Percentiles rank a stretch among this genome's conserved stretches.
phyloP scores from a whole-genome alignment of 2,888 invertebrate species.

The Agapostemon virescens region DNA sequence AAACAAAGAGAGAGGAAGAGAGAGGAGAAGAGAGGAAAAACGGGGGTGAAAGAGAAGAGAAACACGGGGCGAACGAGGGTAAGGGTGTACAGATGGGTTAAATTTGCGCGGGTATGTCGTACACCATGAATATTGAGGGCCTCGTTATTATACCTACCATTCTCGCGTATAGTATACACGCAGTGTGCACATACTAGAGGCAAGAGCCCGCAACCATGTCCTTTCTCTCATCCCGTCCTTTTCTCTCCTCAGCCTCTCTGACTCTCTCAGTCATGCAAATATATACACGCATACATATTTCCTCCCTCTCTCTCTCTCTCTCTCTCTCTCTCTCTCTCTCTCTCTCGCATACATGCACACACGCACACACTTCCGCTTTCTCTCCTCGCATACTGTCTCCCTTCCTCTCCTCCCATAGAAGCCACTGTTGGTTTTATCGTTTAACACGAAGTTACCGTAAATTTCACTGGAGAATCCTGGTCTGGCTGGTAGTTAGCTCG shows the following conservation, averaged over 20 bases:
- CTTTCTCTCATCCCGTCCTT: slow-evolving; percentile 47
- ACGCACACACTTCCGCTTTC: too few species aligned
- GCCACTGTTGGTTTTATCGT: slow-evolving; percentile 74
- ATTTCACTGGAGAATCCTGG: slow-evolving; percentile 66
- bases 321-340: background rate
- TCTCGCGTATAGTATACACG: slow-evolving; percentile 65
- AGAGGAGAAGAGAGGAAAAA: slow-evolving; percentile 4
- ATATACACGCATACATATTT: slow-evolving; percentile 45
- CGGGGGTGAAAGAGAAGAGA: slow-evolving; percentile 10
- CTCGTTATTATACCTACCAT: slow-evolving; percentile 76
- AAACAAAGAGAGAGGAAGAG: background rate
- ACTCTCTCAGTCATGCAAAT: slow-evolving; percentile 47
- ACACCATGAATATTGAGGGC: slow-evolving; percentile 79
- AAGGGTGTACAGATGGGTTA: slow-evolving; percentile 72
- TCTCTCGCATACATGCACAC: too few species aligned
- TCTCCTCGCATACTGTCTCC: too few species aligned
- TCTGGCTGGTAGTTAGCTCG: slow-evolving; percentile 68
- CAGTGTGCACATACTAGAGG: slow-evolving; percentile 60
- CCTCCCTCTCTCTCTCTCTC: slow-evolving; percentile 32
- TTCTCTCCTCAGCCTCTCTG: background rate
- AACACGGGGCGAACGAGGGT: slow-evolving; percentile 44
- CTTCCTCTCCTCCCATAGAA: slow-evolving; percentile 45
- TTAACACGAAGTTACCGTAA: slow-evolving; percentile 74
- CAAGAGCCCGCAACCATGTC: slow-evolving; percentile 51
- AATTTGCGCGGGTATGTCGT: slow-evolving; percentile 76